Evolutionary conservation across 2,797 vertebrate genomes (phyloP).

Genomic region (Myiothlypis coronata): DNA sequence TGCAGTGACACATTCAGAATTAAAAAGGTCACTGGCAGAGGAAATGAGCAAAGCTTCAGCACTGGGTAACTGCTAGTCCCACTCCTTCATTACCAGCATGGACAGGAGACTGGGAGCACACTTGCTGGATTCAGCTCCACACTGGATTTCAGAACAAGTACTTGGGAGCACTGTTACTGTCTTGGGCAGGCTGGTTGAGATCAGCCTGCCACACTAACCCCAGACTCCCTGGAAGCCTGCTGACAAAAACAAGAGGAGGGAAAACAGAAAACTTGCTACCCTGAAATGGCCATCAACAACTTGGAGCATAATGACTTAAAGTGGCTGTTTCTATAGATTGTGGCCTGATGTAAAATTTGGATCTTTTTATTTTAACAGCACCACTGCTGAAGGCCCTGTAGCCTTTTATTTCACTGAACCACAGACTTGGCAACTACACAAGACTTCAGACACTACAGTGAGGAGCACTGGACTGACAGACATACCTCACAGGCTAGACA

Average conservation of each 20-base stretch:
- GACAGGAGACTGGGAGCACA: neutral
- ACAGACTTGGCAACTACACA: neutral
- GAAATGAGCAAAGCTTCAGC: neutral
- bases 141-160: neutral
- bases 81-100: neutral
- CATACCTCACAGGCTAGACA: neutral
- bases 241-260: neutral
- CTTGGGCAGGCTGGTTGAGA: neutral
- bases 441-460: neutral
- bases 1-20: fast-evolving
- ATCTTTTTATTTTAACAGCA: neutral
- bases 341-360: neutral
- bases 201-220: neutral
- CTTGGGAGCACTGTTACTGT: neutral
- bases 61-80: neutral
- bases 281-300: neutral
- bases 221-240: neutral
- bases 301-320: neutral
- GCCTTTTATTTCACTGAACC: neutral
- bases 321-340: neutral
- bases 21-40: neutral
- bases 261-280: neutral
- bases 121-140: neutral
- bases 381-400: neutral
- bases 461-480: neutral